Base-by-base conservation (phyloP, 2,888 invertebrate species). In the Drosophila ustulata region DNA sequence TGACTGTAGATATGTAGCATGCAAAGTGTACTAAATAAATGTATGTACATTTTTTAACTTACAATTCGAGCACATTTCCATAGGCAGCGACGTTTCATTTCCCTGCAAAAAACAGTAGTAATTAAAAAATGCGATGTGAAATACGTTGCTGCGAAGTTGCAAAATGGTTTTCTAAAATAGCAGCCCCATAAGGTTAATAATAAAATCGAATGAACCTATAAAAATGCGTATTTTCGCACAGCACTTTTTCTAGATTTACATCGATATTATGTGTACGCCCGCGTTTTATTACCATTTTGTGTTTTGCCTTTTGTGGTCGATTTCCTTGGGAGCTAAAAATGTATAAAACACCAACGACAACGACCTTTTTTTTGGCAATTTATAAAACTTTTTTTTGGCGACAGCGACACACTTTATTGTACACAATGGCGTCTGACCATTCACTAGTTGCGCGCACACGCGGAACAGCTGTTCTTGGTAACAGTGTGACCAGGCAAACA, bases 11-110 rank as follows among this genome's bases (percentile, higher is more conserved):
- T 63, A 39, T 47, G 39, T 46, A 13, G 18, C 30, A 59, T 25
- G 32, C 32, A 30, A 23, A n/a, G 9, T 34, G 11, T 30, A 57
- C 8, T 11, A 37, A n/a, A 37, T 5, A 18, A 30, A 30, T 30
- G 13, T 39, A 63, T 63, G 45, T 51, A 61, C 58, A 61, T 68
- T 47, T 37, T 37, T 37, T 37, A 75, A 75, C 75, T 75, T 72
- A 75, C 75, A 83, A 56, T 83, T 83, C 63, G 83, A 85, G 78
- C 83, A 83, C 83, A 83, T 83, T 78, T 83, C 83, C 83, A 83
- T 83, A 13, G 83, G 83, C 53, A 83, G 73, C 61, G 83, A 83
- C 46, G 83, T 64, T 59, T 83, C 83, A 75, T 83, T 83, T 80
- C 83, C 83, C 83, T 75, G 75, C 46, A 73, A 78, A 9, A 52